Evolutionary conservation across 30 jellyfish, hydroid and myxozoan genomes (phyloP).

Genomic region (Catostylus mosaicus): DNA sequence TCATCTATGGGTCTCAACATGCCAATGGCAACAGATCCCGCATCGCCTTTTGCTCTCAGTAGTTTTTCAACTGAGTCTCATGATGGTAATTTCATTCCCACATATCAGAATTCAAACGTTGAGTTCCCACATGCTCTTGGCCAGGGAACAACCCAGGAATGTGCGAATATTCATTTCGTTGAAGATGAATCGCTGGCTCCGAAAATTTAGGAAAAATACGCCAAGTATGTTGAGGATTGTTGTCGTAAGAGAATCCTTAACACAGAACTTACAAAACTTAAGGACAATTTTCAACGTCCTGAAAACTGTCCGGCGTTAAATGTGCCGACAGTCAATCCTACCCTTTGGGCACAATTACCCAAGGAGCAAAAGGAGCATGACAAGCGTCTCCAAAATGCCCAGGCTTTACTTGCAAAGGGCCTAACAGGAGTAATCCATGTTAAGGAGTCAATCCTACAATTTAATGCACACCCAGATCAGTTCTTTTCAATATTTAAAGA

Average conservation of each 20-base stretch:
- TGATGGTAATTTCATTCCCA: slow-evolving; percentile 1
- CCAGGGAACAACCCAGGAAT: not conserved
- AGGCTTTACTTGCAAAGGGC: slow-evolving; percentile 8
- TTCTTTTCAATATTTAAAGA: not conserved
- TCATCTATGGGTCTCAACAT: not conserved
- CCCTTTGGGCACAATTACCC: slow-evolving; percentile 12
- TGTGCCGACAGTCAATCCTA: slow-evolving; percentile 13
- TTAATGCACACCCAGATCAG: slow-evolving; percentile 11
- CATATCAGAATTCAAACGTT: not conserved
- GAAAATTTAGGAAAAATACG: not conserved
- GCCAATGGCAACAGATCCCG: slow-evolving; percentile 1
- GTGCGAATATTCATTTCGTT: slow-evolving; percentile 4
- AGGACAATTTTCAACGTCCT: not conserved
- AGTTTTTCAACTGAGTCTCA: not conserved
- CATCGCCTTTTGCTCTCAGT: not conserved
- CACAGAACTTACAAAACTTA: not conserved
- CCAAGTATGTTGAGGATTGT: slow-evolving; percentile 10
- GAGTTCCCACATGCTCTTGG: not conserved
- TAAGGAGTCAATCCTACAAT: not conserved
- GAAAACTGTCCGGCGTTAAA: slow-evolving; percentile 26
- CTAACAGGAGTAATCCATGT: not conserved
- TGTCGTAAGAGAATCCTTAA: not conserved
- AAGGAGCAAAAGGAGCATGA: slow-evolving; percentile 8
- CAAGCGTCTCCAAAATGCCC: slow-evolving; percentile 23
- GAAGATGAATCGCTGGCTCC: not conserved